Evolutionary conservation across 64 coral and sea anemone genomes (phyloP), one percentile per base, ranked within the genome.

Genomic region (Orbicella faveolata): DNA sequence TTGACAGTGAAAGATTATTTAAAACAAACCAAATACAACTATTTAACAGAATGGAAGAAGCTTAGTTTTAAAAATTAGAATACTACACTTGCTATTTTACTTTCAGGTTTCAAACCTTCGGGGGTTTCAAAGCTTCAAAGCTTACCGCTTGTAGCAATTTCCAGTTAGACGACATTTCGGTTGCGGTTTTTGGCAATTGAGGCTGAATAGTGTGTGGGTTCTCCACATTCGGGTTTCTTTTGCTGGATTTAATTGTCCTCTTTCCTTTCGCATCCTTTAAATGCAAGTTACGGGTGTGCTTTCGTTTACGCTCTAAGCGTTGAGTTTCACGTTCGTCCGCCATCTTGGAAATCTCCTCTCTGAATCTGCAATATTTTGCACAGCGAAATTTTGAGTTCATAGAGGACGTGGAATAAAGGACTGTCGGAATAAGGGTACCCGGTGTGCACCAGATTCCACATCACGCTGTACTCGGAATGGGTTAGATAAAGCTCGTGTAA

Each of bases 81-180:
- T 59, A 5, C 44, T 48, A 6, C 44, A 48, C 44, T 48, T 48
- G 44, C 44, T 48, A 6, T 48, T 48, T 48, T 6, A 5, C 5
- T 48, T 48, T 48, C 44, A 48, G 44, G 44, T 48, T 48, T 48
- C 44, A 48, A 48, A 41, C 39, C 39, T 41, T 41, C 2, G 4
- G 39, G 39, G 4, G 39, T 41, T 48, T 21, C 1, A 36, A 79
- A 55, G 41, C 87, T 48, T 21, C 1, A 36, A 79, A 55, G 41
- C 87, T 25, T 74, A 96, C 95, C 87, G 59, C 92, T 64, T 86
- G 79, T 36, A 96, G 82, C 55, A 73, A 62, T 57, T 94, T 96
- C 95, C 95, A 96, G 61, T 96, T 96, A 76, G 95, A 93, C 36
- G 95, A 96, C 52, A 96, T 93, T 52, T 96, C 95, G 30, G 69